Conservation (phyloP, 2,797 vertebrate genomes). For the Sparus aurata region DNA sequence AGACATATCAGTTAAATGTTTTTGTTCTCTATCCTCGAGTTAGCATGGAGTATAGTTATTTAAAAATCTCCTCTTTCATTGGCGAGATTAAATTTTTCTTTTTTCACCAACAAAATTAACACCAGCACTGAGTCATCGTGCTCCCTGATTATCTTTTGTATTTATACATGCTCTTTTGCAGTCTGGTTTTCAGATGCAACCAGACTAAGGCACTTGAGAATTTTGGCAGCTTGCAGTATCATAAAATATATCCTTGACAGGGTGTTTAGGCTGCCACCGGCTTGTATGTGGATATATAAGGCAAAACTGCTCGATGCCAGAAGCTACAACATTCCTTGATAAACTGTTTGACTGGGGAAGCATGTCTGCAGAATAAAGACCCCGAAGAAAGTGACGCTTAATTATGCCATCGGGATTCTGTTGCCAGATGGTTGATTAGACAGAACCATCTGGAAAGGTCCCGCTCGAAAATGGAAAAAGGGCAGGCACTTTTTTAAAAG, state of each 20-base stretch:
- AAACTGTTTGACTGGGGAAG: background rate
- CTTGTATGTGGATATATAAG: background rate
- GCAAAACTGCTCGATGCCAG: background rate
- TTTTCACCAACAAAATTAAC: background rate
- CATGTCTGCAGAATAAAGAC: background rate
- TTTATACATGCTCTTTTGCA: background rate
- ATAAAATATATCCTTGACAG: background rate
- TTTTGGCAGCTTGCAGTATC: background rate
- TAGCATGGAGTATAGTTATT: background rate
- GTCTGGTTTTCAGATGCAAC: background rate
- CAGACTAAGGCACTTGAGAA: background rate
- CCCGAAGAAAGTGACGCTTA: background rate
- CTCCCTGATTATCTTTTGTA: background rate
- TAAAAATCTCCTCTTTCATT: background rate
- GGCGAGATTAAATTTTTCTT: background rate
- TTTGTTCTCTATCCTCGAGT: background rate
- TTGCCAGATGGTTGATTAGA: too few relatives aligned
- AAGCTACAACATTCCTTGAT: background rate
- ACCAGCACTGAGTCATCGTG: background rate
- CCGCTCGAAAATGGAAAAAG: too few relatives aligned
- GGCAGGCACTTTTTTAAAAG: too few relatives aligned
- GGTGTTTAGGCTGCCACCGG: background rate
- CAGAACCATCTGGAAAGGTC: too few relatives aligned
- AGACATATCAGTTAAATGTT: conserved; percentile 5
- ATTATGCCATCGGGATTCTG: background rate